Evolutionary conservation across 2,797 vertebrate species (phyloP).

Genomic region (Eurystomus glaucurus): DNA sequence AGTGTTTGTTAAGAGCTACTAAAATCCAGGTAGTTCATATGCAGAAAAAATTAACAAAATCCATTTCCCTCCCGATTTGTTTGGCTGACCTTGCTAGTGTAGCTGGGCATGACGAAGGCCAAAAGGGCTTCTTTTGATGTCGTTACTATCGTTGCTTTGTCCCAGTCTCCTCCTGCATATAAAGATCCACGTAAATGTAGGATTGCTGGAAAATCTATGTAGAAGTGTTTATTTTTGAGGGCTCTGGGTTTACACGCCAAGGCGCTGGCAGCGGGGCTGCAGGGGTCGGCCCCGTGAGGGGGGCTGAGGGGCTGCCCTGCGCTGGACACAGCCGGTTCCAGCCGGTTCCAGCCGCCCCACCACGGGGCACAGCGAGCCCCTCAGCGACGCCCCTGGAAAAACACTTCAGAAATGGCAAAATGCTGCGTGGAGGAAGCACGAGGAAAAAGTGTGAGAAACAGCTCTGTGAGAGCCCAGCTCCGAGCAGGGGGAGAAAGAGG

Average conservation of each 20-base stretch:
- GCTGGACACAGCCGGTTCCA: neutral
- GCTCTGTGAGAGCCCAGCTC: neutral
- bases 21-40: neutral
- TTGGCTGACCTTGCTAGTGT: neutral
- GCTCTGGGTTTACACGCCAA: rapidly evolving
- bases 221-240: neutral
- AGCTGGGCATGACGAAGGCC: rapidly evolving
- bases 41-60: neutral
- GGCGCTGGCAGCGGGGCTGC: rapidly evolving
- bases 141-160: no score
- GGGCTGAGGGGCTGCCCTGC: neutral
- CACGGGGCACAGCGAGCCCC: neutral
- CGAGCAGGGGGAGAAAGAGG: neutral
- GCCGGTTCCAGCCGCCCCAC: no score
- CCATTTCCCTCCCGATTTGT: neutral
- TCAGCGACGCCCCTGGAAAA: neutral
- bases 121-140: neutral
- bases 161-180: neutral
- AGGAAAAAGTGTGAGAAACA: neutral
- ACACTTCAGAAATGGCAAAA: neutral
- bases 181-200: neutral
- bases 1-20: neutral
- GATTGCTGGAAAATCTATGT: rapidly evolving
- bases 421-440: rapidly evolving
- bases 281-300: neutral